These are phyloP conservation scores for Phocoena phocoena DNA, from an alignment of 2,113 vertebrate genomes.

Conservation along the genomic window DNA sequence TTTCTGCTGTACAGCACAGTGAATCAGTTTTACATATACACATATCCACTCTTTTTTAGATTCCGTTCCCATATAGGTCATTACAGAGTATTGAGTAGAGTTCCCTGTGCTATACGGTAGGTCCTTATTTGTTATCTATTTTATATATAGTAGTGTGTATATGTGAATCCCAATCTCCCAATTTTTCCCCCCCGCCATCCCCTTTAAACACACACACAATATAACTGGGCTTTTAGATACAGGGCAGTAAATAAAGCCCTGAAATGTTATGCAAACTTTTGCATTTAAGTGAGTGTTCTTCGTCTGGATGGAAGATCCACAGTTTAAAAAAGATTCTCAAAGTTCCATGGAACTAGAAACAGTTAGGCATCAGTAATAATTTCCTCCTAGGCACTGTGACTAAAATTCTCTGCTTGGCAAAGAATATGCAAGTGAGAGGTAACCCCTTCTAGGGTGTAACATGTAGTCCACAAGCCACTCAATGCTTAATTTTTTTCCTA, in stretches of 20 bases:
- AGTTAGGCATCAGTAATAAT: background rate
- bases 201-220: background rate
- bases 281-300: background rate
- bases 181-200: too few species aligned
- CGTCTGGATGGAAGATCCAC: background rate
- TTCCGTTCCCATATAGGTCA: too few species aligned
- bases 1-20: too few species aligned
- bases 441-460: background rate
- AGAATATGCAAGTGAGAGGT: background rate
- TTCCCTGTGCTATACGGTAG: too few species aligned
- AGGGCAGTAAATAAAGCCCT: background rate
- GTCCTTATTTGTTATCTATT: too few species aligned
- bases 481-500: background rate
- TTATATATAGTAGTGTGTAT: too few species aligned
- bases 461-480: background rate
- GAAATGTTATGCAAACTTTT: background rate
- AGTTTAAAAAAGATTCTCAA: constrained; percentile 4
- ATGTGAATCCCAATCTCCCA: too few species aligned
- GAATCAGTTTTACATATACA: too few species aligned
- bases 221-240: background rate
- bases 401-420: background rate
- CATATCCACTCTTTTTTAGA: too few species aligned
- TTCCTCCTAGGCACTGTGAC: background rate
- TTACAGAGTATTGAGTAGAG: too few species aligned
- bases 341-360: background rate